These are phyloP conservation scores for Eupsilia transversa DNA, from an alignment of 2,888 invertebrate species.

Conservation along the genomic window DNA sequence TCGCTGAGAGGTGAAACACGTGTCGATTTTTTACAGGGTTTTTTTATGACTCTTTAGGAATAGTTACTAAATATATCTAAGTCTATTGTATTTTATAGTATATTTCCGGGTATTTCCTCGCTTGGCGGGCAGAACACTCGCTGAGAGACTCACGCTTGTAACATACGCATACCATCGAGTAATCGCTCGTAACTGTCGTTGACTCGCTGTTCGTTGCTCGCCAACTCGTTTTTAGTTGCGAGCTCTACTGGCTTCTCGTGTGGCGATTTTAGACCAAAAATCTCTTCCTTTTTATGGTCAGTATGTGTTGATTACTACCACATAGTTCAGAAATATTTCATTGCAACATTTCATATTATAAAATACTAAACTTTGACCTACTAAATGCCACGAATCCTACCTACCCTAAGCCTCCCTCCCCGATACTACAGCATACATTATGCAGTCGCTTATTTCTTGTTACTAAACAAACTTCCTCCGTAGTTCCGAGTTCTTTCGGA, in stretches of 20 bases:
- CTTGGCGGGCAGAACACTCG: not conserved
- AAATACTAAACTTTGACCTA: not conserved
- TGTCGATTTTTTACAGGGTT: too few species aligned
- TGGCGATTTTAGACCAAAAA: not conserved
- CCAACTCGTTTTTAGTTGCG: not conserved
- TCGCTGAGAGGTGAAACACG: too few species aligned
- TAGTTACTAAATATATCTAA: too few species aligned
- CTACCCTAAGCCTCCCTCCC: not conserved
- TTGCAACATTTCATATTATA: not conserved
- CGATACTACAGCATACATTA: constrained; percentile 33
- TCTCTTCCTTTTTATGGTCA: too few species aligned
- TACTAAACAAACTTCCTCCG: constrained; percentile 49
- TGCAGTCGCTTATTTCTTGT: constrained; percentile 53
- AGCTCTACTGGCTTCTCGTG: not conserved
- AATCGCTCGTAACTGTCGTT: not conserved
- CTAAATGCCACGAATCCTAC: not conserved
- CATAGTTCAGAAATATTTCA: too few species aligned
- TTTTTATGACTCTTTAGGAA: too few species aligned
- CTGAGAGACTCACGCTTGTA: not conserved
- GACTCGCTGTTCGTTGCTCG: not conserved
- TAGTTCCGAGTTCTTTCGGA: constrained; percentile 16
- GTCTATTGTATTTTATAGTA: too few species aligned
- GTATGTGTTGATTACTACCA: too few species aligned
- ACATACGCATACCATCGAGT: not conserved
- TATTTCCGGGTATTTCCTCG: too few species aligned